phyloP scores from a whole-genome alignment of 1,140 invertebrate species.

The Zophobas atratus region DNA sequence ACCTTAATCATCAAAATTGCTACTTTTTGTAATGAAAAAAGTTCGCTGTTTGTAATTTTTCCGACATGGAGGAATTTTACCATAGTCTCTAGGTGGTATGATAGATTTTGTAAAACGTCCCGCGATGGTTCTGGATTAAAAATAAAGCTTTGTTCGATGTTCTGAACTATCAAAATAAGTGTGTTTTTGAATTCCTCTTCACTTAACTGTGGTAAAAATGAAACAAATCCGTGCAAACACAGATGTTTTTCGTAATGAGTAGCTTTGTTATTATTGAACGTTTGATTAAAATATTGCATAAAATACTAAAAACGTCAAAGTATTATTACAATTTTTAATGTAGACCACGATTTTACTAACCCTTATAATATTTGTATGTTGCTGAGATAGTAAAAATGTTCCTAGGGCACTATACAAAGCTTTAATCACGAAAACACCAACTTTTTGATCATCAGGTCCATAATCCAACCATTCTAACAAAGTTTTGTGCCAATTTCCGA shows the following conservation, averaged over 20 bases:
- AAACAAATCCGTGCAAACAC: conserved; percentile 65
- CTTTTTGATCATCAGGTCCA: conserved; percentile 55
- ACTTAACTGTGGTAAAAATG: conserved; percentile 61
- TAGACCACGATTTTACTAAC: no score
- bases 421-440: conserved; percentile 61
- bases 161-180: conserved; percentile 62
- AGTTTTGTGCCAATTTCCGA: conserved; percentile 58
- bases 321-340: no score
- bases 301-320: conserved; percentile 40
- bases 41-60: conserved; percentile 65
- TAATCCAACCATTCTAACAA: conserved; percentile 53
- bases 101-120: conserved; percentile 62
- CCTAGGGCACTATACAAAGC: conserved; percentile 61
- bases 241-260: conserved; percentile 59
- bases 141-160: conserved; percentile 64
- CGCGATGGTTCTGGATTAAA: conserved; percentile 55
- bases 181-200: conserved; percentile 59
- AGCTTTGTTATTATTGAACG: conserved; percentile 50
- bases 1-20: conserved; percentile 68
- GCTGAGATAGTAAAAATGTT: conserved; percentile 27
- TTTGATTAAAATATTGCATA: conserved; percentile 58
- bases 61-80: conserved; percentile 61
- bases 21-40: conserved; percentile 65
- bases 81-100: conserved; percentile 63
- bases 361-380: no score